Conservation (phyloP, 2,888 invertebrate species). For the Selenia dentaria region DNA sequence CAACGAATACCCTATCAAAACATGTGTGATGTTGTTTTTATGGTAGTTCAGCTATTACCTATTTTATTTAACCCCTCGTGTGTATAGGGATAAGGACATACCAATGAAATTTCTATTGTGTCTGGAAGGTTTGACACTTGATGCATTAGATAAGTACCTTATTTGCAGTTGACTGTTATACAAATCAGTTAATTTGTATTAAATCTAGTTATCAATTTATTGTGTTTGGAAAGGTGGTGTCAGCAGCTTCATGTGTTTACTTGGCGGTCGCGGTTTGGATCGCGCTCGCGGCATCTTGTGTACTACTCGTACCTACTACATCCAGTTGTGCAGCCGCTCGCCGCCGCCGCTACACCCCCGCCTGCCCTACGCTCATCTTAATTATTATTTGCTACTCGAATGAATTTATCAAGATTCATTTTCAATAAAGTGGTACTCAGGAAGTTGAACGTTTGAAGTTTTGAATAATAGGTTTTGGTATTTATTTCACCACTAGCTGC, state of each 20-base stretch:
- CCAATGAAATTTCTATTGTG: too few relatives aligned
- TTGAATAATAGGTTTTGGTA: neutral
- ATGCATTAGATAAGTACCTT: too few relatives aligned
- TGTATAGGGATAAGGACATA: too few relatives aligned
- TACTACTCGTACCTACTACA: constrained; percentile 55
- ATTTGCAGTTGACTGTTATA: too few relatives aligned
- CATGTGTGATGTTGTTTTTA: too few relatives aligned
- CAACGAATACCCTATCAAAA: too few relatives aligned
- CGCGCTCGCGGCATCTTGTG: constrained; percentile 57
- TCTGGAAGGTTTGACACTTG: too few relatives aligned
- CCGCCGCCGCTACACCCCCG: neutral
- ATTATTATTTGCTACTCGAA: constrained; percentile 60
- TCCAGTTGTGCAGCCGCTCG: constrained; percentile 54
- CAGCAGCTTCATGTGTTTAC: constrained; percentile 39
- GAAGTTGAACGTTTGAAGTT: neutral
- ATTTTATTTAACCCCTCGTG: too few relatives aligned
- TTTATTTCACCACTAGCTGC: neutral
- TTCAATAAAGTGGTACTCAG: constrained; percentile 2
- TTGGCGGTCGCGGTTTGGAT: constrained; percentile 25
- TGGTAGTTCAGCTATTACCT: too few relatives aligned
- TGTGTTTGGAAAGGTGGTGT: too few relatives aligned
- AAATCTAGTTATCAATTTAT: too few relatives aligned
- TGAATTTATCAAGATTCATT: constrained; percentile 12
- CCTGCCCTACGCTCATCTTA: constrained; percentile 46
- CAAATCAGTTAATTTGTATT: too few relatives aligned